phyloP scores from a whole-genome alignment of 2,113 vertebrate genomes.

The Neogale vison region DNA sequence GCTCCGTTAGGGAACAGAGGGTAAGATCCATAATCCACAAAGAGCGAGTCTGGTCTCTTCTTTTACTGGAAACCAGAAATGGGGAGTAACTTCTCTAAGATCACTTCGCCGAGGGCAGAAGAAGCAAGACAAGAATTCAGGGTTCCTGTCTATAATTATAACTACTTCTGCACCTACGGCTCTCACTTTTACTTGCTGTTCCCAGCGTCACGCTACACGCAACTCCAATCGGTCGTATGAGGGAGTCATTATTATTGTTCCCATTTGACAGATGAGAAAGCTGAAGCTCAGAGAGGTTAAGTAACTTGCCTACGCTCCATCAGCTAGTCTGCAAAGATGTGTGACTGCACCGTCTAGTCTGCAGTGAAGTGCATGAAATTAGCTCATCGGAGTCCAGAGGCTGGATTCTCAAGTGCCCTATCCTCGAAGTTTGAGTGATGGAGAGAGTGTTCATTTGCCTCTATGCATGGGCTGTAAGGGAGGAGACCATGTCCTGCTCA shows the following conservation, averaged over 20 bases:
- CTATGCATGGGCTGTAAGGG: rapidly evolving
- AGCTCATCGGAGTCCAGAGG: neutral
- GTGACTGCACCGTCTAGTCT: too few species aligned
- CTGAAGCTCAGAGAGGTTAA: neutral
- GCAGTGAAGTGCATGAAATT: neutral
- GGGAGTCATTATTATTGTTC: neutral
- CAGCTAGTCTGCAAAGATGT: neutral
- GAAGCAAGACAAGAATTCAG: neutral
- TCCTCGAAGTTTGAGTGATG: neutral
- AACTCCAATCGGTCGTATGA: neutral
- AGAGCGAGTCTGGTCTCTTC: neutral
- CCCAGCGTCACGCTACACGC: too few species aligned
- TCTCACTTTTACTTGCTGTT: neutral
- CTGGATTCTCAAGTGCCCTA: neutral
- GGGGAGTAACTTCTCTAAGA: neutral
- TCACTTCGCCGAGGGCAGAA: neutral
- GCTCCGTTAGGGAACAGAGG: neutral
- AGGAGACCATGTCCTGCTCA: neutral
- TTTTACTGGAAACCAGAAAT: neutral
- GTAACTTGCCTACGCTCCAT: neutral
- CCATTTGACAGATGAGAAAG: neutral
- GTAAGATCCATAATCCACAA: neutral
- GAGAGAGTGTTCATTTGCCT: neutral
- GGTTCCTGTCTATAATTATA: neutral
- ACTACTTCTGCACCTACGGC: rapidly evolving